Evolutionary conservation across 2,113 vertebrate species (phyloP).

Genomic region (Chunga burmeisteri): DNA sequence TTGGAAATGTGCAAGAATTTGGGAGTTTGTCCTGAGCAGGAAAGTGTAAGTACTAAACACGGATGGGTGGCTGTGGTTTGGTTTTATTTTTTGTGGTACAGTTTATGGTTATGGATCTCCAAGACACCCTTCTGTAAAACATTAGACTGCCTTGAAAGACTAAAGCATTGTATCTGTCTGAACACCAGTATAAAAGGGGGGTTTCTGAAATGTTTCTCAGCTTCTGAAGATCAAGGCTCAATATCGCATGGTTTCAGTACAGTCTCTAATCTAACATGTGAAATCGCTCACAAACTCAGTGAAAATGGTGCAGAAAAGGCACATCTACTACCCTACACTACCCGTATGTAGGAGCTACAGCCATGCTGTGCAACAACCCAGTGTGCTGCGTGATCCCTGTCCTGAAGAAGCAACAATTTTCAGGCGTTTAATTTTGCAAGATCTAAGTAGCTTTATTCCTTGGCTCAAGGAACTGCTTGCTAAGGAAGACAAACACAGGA

Average conservation of each 20-base stretch:
- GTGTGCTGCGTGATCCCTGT: background rate
- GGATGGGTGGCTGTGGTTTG: background rate
- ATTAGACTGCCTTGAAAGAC: background rate
- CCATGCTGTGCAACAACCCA: fast-evolving
- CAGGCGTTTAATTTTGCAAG: background rate
- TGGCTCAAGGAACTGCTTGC: background rate
- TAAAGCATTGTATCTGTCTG: background rate
- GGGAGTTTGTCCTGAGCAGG: constrained; percentile 82
- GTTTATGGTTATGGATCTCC: background rate
- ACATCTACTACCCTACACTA: fast-evolving
- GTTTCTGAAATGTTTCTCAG: background rate
- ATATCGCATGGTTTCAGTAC: background rate
- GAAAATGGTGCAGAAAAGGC: background rate
- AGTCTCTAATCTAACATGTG: background rate
- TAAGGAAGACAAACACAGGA: background rate
- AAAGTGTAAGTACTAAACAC: constrained; percentile 75
- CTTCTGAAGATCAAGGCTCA: background rate
- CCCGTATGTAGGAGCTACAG: background rate
- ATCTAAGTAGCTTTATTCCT: background rate
- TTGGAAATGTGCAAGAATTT: constrained; percentile 91
- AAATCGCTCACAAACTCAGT: background rate
- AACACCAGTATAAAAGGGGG: background rate
- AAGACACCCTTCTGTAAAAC: background rate
- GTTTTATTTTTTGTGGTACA: background rate
- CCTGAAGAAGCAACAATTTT: background rate